Percentiles rank a stretch among this genome's conserved stretches.
Evolutionary conservation across 2,113 vertebrate genomes (phyloP).

Genomic region (Coryphaenoides rupestris): DNA sequence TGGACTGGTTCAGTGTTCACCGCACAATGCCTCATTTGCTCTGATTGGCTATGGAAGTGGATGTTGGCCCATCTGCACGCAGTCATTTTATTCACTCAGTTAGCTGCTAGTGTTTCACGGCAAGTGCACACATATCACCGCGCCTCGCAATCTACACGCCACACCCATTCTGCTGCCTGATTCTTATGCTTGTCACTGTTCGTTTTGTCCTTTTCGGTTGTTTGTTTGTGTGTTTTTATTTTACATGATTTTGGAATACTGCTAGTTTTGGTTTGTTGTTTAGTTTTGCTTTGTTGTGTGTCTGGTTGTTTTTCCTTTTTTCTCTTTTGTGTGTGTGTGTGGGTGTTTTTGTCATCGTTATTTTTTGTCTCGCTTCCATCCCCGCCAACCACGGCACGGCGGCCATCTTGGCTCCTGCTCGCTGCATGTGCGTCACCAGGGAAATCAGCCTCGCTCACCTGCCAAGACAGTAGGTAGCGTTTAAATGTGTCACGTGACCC

Average conservation of each 20-base stretch:
- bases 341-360: not conserved
- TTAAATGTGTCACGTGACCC: slow-evolving; percentile 42
- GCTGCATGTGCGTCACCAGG: slow-evolving; percentile 60
- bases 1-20: slow-evolving; percentile 69
- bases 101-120: slow-evolving; percentile 55
- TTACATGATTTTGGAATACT: slow-evolving; percentile 28
- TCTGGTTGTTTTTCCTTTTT: slow-evolving; percentile 16
- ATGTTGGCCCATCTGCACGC: slow-evolving; percentile 58
- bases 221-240: slow-evolving; percentile 10
- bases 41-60: slow-evolving; percentile 60
- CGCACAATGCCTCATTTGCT: slow-evolving; percentile 66
- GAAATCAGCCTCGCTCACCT: slow-evolving; percentile 69
- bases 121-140: slow-evolving; percentile 36
- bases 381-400: slow-evolving; percentile 31
- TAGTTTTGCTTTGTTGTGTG: slow-evolving; percentile 33
- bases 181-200: slow-evolving; percentile 8
- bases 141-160: slow-evolving; percentile 33
- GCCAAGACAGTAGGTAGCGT: slow-evolving; percentile 79
- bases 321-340: slow-evolving; percentile 9
- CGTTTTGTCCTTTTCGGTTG: slow-evolving; percentile 32
- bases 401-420: slow-evolving; percentile 32
- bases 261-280: slow-evolving; percentile 37
- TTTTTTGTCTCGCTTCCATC: not conserved
- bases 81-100: slow-evolving; percentile 56
- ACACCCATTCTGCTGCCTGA: slow-evolving; percentile 9